These are phyloP conservation scores for Onychomys torridus DNA, from an alignment of 2,797 vertebrate species.

Conservation along the genomic window DNA sequence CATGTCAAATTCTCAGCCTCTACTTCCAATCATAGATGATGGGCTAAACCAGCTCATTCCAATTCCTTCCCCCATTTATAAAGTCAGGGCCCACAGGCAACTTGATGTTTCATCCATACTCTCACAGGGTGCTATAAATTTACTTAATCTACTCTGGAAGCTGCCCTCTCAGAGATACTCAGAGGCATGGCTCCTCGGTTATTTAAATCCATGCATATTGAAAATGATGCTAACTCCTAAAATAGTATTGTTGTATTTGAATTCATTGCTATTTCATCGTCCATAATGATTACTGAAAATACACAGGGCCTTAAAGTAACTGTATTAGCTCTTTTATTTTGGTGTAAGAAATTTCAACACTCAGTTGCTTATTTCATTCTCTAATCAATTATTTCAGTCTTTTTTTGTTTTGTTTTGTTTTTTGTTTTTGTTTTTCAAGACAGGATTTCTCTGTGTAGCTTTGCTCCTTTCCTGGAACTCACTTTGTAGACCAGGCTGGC, in stretches of 20 bases:
- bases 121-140: not conserved
- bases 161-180: too few relatives aligned
- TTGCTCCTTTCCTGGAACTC: too few relatives aligned
- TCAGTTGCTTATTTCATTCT: not conserved
- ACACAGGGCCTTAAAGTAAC: not conserved
- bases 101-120: not conserved
- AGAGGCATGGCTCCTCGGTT: not conserved
- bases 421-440: too few relatives aligned
- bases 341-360: not conserved
- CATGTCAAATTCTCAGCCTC: not conserved
- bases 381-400: not conserved
- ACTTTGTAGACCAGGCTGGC: too few relatives aligned
- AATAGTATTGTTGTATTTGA: not conserved
- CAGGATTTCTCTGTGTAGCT: too few relatives aligned
- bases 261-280: not conserved
- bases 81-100: not conserved
- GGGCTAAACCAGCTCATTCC: not conserved
- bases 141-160: not conserved
- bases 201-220: not conserved
- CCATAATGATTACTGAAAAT: not conserved
- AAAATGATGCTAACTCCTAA: not conserved
- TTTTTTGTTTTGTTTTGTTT: too few relatives aligned
- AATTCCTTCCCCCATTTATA: not conserved
- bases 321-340: not conserved
- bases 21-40: not conserved